Percentiles rank a stretch among this genome's conserved stretches.
These are phyloP conservation scores for Acanthochromis polyacanthus DNA, from an alignment of 2,113 vertebrate genomes.

Conservation along the genomic window DNA sequence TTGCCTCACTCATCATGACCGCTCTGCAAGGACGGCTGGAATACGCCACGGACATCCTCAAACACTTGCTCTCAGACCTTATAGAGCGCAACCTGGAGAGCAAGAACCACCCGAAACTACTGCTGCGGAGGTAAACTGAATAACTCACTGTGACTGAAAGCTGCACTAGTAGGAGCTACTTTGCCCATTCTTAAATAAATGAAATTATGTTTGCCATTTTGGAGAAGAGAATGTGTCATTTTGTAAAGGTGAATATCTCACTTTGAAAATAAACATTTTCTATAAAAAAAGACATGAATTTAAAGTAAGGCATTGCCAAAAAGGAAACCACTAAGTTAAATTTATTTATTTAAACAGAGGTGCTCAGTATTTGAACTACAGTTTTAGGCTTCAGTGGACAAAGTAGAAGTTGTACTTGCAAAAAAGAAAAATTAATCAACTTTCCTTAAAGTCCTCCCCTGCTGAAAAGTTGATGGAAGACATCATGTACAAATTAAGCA, in stretches of 20 bases:
- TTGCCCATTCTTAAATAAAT: too few relatives aligned
- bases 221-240: not conserved
- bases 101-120: conserved; percentile 98
- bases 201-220: not conserved
- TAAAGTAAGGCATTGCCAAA: not conserved
- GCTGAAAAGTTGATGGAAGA: too few relatives aligned
- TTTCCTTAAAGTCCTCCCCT: too few relatives aligned
- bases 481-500: too few relatives aligned
- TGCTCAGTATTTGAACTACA: too few relatives aligned
- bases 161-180: not conserved
- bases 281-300: not conserved
- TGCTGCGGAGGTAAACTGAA: conserved; percentile 91
- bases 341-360: too few relatives aligned
- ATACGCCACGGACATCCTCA: conserved; percentile 97
- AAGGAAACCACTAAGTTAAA: not conserved
- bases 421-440: conserved; percentile 5
- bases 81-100: conserved; percentile 98
- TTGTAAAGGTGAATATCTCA: not conserved
- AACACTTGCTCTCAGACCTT: conserved; percentile 96
- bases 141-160: not conserved
- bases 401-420: not conserved
- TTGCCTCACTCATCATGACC: conserved; percentile 98
- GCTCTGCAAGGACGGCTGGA: conserved; percentile 94
- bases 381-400: not conserved
- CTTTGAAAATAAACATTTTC: not conserved